Percentiles rank a stretch among this genome's conserved stretches.
Evolutionary conservation across 2,797 vertebrate species (phyloP).

Genomic region (Tokudaia tokunoshimensis): DNA sequence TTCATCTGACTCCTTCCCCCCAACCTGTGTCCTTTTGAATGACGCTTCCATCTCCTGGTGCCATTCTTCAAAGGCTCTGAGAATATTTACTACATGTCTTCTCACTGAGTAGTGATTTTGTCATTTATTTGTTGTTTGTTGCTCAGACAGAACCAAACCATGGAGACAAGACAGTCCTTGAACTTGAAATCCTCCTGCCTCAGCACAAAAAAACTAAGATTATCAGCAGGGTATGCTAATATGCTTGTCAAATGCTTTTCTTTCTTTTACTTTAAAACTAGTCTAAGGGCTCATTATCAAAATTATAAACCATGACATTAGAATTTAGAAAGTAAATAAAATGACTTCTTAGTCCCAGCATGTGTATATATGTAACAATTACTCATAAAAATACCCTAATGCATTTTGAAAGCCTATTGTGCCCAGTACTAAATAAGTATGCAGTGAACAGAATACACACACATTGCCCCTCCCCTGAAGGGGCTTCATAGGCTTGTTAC

Average conservation of each 20-base stretch:
- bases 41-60: not conserved
- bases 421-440: slow-evolving; percentile 5
- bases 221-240: not conserved
- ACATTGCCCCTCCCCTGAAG: not conserved
- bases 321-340: slow-evolving; percentile 42
- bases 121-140: not conserved
- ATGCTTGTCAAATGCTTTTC: not conserved
- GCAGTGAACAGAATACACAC: not conserved
- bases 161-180: not conserved
- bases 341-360: not conserved
- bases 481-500: not conserved
- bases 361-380: not conserved
- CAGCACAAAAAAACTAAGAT: not conserved
- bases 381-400: slow-evolving; percentile 5
- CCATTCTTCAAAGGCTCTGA: slow-evolving; percentile 26
- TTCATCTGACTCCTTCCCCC: slow-evolving; percentile 1
- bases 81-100: not conserved
- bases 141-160: not conserved
- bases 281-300: not conserved
- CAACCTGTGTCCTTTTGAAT: slow-evolving; percentile 10
- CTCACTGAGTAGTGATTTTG: not conserved
- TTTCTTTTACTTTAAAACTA: slow-evolving; percentile 29
- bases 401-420: slow-evolving; percentile 2
- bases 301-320: slow-evolving; percentile 41
- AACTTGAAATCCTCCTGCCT: not conserved